phyloP scores from a whole-genome alignment of 1,140 invertebrate genomes.

The Papilio glaucus region DNA sequence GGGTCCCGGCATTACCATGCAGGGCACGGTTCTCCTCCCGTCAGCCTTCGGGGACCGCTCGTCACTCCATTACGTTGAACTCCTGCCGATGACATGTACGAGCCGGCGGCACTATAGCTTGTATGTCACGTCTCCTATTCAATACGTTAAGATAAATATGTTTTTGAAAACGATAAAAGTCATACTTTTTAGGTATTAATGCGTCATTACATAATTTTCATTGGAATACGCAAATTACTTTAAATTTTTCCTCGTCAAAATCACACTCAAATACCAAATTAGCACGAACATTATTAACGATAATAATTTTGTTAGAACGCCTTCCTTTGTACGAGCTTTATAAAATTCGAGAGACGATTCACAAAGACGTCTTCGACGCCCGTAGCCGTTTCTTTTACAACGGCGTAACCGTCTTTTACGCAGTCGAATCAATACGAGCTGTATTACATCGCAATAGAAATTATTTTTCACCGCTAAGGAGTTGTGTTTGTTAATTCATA shows the following conservation, averaged over 20 bases:
- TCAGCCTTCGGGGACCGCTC: constrained; percentile 40
- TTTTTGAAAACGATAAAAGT: background rate
- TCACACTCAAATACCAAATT: constrained; percentile 33
- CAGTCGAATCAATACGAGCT: constrained; percentile 45
- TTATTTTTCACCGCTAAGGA: constrained; percentile 29
- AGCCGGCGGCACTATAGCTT: background rate
- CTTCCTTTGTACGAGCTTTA: constrained; percentile 62
- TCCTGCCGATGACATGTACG: constrained; percentile 22
- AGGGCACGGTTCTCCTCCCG: constrained; percentile 46
- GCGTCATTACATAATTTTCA: background rate
- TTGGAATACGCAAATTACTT: background rate
- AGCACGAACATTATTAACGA: constrained; percentile 37
- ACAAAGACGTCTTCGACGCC: constrained; percentile 56
- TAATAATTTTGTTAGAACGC: constrained; percentile 48
- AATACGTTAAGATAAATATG: background rate
- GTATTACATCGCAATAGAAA: constrained; percentile 42
- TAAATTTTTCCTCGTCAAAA: background rate
- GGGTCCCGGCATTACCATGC: constrained; percentile 54
- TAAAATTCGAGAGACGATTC: constrained; percentile 72
- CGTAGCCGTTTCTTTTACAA: constrained; percentile 40
- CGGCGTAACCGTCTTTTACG: constrained; percentile 43
- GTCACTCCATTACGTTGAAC: constrained; percentile 43
- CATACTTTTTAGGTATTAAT: background rate
- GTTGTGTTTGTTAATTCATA: constrained; percentile 14
- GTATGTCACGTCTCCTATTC: background rate